Evolutionary conservation across 2,888 invertebrate species (phyloP).

Genomic region (Leptinotarsa haldemani): DNA sequence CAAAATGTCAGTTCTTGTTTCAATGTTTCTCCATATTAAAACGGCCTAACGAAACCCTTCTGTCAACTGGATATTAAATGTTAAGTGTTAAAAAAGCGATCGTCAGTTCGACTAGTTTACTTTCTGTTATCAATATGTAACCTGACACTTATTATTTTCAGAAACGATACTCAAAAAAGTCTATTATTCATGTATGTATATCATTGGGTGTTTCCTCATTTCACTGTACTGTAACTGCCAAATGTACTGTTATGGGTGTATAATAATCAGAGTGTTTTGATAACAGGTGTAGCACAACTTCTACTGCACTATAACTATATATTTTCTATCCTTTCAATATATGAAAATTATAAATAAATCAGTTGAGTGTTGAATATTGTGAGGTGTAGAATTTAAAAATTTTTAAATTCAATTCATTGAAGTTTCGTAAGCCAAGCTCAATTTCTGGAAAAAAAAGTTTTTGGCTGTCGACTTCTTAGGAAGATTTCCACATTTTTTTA

Average conservation of each 20-base stretch:
- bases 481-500: too few relatives aligned
- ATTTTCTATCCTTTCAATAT: not conserved
- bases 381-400: too few relatives aligned
- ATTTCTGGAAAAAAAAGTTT: too few relatives aligned
- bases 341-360: too few relatives aligned
- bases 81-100: constrained; percentile 48
- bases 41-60: constrained; percentile 12
- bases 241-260: constrained; percentile 5
- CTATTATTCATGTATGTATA: constrained; percentile 23
- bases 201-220: constrained; percentile 9
- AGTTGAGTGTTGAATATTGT: too few relatives aligned
- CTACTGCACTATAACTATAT: not conserved
- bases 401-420: too few relatives aligned
- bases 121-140: constrained; percentile 62
- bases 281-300: constrained; percentile 6
- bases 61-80: constrained; percentile 24
- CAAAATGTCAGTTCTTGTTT: constrained; percentile 6
- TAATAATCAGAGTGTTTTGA: not conserved
- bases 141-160: constrained; percentile 60
- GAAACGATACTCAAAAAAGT: constrained; percentile 30
- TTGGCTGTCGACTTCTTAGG: too few relatives aligned
- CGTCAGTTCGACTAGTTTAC: constrained; percentile 56
- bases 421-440: too few relatives aligned
- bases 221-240: constrained; percentile 5
- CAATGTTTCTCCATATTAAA: not conserved